phyloP scores from a whole-genome alignment of 2,113 vertebrate genomes.

The Chrysochloris asiatica region DNA sequence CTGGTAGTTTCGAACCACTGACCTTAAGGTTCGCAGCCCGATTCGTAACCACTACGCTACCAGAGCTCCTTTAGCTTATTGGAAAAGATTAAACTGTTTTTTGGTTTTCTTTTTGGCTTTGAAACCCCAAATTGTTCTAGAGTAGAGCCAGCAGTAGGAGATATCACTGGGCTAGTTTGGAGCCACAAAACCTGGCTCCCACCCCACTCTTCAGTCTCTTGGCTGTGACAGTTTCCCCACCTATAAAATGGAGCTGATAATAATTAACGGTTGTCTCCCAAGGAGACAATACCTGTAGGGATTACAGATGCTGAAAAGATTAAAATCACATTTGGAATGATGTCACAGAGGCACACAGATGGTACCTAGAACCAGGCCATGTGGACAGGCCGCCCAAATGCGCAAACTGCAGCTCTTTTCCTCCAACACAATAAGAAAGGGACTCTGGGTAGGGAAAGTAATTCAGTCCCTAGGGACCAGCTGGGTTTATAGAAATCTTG shows the following conservation, averaged over 20 bases:
- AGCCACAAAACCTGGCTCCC: neutral
- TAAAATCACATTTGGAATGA: neutral
- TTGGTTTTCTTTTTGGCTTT: neutral
- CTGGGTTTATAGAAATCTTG: neutral
- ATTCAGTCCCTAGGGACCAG: neutral
- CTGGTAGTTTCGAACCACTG: no score
- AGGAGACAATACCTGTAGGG: neutral
- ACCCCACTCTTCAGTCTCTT: neutral
- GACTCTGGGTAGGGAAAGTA: neutral
- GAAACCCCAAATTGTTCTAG: fast-evolving
- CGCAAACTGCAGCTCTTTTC: no score
- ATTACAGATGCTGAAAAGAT: neutral
- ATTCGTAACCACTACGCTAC: no score
- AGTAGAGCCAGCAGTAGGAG: neutral
- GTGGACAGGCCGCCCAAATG: neutral
- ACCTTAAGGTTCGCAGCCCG: no score
- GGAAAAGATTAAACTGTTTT: neutral
- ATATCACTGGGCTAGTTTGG: neutral
- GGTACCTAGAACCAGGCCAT: neutral
- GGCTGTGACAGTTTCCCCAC: no score
- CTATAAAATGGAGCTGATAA: neutral
- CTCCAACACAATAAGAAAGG: neutral
- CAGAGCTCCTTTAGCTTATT: neutral
- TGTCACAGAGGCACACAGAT: neutral
- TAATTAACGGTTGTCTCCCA: fast-evolving